Base-by-base conservation (phyloP, 2,888 invertebrate genomes). In the Panopea generosa region DNA sequence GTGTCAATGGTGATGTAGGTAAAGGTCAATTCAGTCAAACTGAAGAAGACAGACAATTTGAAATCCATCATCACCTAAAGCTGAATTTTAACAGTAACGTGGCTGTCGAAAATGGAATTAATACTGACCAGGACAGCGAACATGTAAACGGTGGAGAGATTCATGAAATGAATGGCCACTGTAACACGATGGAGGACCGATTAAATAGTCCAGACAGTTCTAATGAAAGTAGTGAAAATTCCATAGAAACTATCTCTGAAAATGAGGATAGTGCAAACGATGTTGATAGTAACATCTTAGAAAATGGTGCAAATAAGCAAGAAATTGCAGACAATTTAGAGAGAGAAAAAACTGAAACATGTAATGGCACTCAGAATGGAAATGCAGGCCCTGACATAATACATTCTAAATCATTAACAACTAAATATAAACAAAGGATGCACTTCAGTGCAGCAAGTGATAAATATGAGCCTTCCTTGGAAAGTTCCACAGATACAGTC, bases 401-500 rank as follows among this genome's bases (percentile, higher is more conserved):
- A 47, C 63, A 65, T 59, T 61, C 57, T 49, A 49, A 33, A 50
- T 60, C 29, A 43, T 26, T 65, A 53, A 27, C 65, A 16, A 66
- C 52, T 16, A 75, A 70, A 29, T 33, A 65, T 20, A 65, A 55
- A 60, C 62, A 80, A 72, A 53, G 75, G 59, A 66, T 62, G 26
- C 47, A 59, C 6, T 33, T 33, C 11, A 7, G 33, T 33, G 6
- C 33, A 7, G 33, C 11, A 33, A 71, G 62, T 69, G 76, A 67
- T 59, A 53, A 63, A 33, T 45, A 56, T 29, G 74, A 69, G 11
- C 70, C 76, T 45, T 80, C 85, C 2, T 78, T 94, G 63, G 94
- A 94, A 78, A 94, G 94, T 86, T 94, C 94, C 2, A 94, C 94
- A 2, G 94, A 94, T 83, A 94, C 94, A 2, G 87, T 94, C 45